A percentile compares a stretch with the other conserved stretches of the same genome.
Conservation (phyloP, 1,140 invertebrate species). For the Trissolcus basalis region DNA sequence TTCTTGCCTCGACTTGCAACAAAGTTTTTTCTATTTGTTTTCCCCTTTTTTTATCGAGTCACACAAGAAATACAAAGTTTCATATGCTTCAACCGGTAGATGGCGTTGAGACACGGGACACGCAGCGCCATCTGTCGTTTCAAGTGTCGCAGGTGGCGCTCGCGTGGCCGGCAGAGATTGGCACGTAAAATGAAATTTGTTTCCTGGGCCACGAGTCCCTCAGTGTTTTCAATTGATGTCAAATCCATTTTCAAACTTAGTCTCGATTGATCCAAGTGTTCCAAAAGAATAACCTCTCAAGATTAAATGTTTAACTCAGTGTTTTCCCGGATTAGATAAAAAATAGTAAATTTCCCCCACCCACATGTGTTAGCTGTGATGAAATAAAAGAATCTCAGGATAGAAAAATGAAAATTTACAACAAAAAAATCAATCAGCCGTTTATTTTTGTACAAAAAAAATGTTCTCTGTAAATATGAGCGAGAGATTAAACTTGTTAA, state of each 20-base stretch:
- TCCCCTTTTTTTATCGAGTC: too few species aligned
- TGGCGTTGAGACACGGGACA: too few species aligned
- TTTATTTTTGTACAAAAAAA: conserved; percentile 1
- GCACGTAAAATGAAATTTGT: neutral
- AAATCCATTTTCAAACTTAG: conserved; percentile 62
- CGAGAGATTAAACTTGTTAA: conserved; percentile 69
- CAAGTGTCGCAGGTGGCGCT: too few species aligned
- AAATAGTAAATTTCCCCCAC: conserved; percentile 68
- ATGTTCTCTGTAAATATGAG: conserved; percentile 15
- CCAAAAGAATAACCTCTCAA: conserved; percentile 65
- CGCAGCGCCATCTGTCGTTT: too few species aligned
- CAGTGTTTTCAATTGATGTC: conserved; percentile 49
- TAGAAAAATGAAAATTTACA: conserved; percentile 6
- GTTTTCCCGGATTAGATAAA: conserved; percentile 57
- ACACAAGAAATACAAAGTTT: too few species aligned
- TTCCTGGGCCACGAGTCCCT: conserved; percentile 9
- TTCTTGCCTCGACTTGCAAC: too few species aligned
- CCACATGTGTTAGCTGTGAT: conserved; percentile 71
- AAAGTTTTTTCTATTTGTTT: too few species aligned
- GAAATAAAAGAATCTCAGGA: conserved; percentile 34
- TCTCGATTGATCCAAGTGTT: conserved; percentile 59
- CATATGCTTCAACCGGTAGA: too few species aligned
- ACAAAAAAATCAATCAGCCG: conserved; percentile 33
- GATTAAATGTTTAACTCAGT: conserved; percentile 68
- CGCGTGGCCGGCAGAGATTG: too few species aligned